A percentile compares a stretch with the other conserved stretches of the same genome.
These are phyloP conservation scores for Fulica atra DNA, from an alignment of 2,113 vertebrate species.

Conservation along the genomic window DNA sequence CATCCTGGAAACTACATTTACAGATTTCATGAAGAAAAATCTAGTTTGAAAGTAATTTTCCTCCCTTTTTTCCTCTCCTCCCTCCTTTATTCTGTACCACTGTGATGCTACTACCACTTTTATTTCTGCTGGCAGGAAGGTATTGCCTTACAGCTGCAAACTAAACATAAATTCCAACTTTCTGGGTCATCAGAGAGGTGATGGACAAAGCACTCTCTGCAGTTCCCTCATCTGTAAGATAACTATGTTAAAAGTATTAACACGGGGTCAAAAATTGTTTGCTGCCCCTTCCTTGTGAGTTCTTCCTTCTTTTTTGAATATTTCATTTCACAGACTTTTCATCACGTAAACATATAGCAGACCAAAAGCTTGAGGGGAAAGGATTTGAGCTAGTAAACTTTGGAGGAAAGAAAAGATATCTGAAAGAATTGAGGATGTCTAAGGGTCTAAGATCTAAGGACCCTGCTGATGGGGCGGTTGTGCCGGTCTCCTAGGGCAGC, in stretches of 20 bases:
- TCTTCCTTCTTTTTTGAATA: not conserved
- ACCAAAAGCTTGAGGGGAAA: not conserved
- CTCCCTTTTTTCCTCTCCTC: too few relatives aligned
- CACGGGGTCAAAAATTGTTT: not conserved
- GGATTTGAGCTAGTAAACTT: not conserved
- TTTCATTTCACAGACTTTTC: not conserved
- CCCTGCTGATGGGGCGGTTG: not conserved
- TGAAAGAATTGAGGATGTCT: not conserved
- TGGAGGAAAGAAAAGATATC: not conserved
- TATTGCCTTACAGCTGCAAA: slow-evolving; percentile 42
- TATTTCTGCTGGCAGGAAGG: slow-evolving; percentile 40
- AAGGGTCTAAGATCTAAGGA: not conserved
- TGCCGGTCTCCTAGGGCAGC: not conserved
- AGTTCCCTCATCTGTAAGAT: not conserved
- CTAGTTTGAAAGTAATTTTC: not conserved
- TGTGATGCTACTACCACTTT: slow-evolving; percentile 36
- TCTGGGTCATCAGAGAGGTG: slow-evolving; percentile 19
- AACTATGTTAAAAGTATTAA: not conserved
- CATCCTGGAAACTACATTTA: slow-evolving; percentile 25
- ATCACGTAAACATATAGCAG: not conserved
- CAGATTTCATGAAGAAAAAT: not conserved
- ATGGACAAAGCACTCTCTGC: not conserved
- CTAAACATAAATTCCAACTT: slow-evolving; percentile 9
- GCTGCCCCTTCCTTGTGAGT: not conserved
- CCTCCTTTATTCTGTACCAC: not conserved